Evolutionary conservation across 2,888 invertebrate species (phyloP), one percentile per base, ranked within the genome.

Genomic region (Pimpla rufipes): DNA sequence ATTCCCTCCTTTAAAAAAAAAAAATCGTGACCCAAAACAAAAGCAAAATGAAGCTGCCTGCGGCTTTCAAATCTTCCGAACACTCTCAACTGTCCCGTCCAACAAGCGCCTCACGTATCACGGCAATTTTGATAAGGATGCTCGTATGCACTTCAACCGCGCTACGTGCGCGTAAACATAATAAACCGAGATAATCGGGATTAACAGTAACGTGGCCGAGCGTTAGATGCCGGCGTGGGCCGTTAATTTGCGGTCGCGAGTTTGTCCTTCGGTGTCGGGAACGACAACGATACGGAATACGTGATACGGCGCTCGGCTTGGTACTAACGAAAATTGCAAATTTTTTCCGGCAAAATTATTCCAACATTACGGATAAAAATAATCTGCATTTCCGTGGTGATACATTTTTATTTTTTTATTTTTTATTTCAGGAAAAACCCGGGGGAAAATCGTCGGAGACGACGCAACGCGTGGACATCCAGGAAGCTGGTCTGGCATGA

Each of bases 161-260:
- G n/a, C 18, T 66, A 62, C 67, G 79, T 77, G 62, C 45, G 62
- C 67, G 71, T 80, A 79, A 79, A 76, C 83, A 77, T 64, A 40
- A 23, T 52, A 37, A 29, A 67, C 18, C 66, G 40, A 50, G 64
- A 73, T 68, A 37, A 82, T 77, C 71, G 42, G 8, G 68, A 37
- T 57, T 16, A 40, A 40, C 21, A 62, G 40, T 21, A 73, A 74
- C 68, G 83, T 45, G 57, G n/a, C 52, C 52, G 70, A 64, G 64
- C 45, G 68, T 67, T n/a, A 50, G 47, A 81, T 71, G 52, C 52
- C 8, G 18, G 84, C 79, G 81, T 79, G 78, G 83, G 83, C 37
- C 11, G 83, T 16, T 40, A 83, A 80, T 79, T 83, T 73, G 55
- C 52, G 52, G 67, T 73, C 62, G 52, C 80, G 10, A 75, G 71